These are phyloP conservation scores for Augochlorella aurata DNA, from an alignment of 2,888 invertebrate species.

Conservation along the genomic window DNA sequence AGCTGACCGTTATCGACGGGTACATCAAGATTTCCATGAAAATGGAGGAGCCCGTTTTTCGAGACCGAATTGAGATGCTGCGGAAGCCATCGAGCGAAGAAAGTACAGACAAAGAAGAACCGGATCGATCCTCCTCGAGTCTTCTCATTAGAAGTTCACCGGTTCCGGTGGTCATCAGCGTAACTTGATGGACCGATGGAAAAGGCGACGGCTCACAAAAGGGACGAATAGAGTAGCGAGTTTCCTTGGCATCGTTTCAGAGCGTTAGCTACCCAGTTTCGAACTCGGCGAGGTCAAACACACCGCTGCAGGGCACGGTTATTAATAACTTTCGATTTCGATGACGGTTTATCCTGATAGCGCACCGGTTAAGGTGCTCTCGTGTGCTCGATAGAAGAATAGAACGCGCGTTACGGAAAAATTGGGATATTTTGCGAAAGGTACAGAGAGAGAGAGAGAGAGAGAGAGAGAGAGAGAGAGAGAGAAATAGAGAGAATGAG, in stretches of 20 bases:
- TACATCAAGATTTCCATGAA: no score
- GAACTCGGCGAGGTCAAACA: constrained; percentile 57
- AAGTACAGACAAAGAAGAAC: not conserved
- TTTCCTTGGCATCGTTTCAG: constrained; percentile 62
- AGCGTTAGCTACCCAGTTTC: constrained; percentile 56
- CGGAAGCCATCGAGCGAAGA: not conserved
- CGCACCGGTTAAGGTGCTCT: not conserved
- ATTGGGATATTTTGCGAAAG: not conserved
- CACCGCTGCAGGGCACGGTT: constrained; percentile 38
- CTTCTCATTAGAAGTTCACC: constrained; percentile 1
- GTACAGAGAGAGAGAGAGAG: not conserved
- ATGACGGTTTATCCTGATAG: constrained; percentile 31
- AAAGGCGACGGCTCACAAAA: constrained; percentile 19
- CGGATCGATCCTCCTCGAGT: not conserved
- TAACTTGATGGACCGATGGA: not conserved
- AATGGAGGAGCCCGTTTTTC: not conserved
- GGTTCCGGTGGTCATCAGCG: not conserved
- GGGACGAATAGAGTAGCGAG: constrained; percentile 37
- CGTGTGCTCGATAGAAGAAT: not conserved
- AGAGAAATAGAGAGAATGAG: not conserved
- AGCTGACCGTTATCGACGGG: no score
- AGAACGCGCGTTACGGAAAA: not conserved
- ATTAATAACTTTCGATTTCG: constrained; percentile 57
- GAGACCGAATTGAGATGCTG: not conserved
- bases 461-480: not conserved